These are phyloP conservation scores for Hirudinaria manillensis DNA, from an alignment of 2,888 invertebrate species.

Conservation along the genomic window DNA sequence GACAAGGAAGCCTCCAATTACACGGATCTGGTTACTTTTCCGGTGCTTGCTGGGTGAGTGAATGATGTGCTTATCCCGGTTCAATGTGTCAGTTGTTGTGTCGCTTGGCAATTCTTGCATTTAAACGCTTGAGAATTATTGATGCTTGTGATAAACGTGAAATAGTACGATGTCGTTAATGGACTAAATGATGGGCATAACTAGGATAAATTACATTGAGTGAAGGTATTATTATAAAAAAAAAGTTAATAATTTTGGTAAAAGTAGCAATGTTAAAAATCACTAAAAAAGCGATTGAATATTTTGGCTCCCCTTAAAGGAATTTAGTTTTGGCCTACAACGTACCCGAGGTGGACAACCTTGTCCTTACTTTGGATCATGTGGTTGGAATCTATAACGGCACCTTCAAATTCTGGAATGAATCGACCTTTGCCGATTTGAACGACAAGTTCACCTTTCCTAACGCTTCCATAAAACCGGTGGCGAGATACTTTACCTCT, in stretches of 20 bases:
- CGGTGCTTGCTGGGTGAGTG: conserved; percentile 30
- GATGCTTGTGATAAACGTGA: too few species aligned
- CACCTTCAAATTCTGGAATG: conserved; percentile 44
- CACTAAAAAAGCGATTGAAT: not conserved
- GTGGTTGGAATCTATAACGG: conserved; percentile 47
- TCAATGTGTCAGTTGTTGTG: too few species aligned
- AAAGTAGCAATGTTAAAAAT: too few species aligned
- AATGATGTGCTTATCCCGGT: too few species aligned
- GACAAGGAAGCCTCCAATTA: conserved; percentile 6
- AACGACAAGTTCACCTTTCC: conserved; percentile 21
- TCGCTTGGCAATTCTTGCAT: too few species aligned
- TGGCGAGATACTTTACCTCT: conserved; percentile 48
- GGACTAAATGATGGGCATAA: too few species aligned
- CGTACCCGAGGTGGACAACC: conserved; percentile 40
- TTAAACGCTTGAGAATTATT: too few species aligned
- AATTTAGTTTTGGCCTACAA: conserved; percentile 46
- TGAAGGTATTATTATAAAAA: too few species aligned
- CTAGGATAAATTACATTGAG: too few species aligned
- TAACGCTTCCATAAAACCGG: conserved; percentile 29
- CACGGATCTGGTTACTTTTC: conserved; percentile 25
- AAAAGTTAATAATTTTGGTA: too few species aligned
- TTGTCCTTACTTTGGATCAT: conserved; percentile 43
- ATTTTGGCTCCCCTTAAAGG: conserved; percentile 38
- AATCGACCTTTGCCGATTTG: conserved; percentile 32
- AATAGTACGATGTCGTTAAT: too few species aligned